These are phyloP conservation scores for Lampris megalopsis DNA, from an alignment of 2,113 vertebrate species.

Conservation along the genomic window DNA sequence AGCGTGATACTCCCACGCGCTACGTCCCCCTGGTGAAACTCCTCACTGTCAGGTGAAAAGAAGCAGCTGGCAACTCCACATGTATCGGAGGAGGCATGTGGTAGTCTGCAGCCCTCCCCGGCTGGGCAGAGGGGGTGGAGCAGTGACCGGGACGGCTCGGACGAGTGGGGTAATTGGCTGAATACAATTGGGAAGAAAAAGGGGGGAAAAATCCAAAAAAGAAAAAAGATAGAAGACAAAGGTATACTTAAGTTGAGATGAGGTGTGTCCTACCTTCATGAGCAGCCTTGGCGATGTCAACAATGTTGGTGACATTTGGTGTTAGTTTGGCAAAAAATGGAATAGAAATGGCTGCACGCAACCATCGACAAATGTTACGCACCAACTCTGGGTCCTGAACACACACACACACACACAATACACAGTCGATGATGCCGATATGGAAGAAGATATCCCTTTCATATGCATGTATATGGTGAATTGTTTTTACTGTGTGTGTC, in stretches of 20 bases:
- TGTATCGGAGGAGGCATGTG: no score
- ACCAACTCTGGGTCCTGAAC: slow-evolving; percentile 91
- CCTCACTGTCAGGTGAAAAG: no score
- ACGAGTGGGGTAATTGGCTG: not conserved
- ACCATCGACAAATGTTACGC: slow-evolving; percentile 95
- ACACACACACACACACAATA: slow-evolving; percentile 54
- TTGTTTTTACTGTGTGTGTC: slow-evolving; percentile 31
- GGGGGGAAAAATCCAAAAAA: not conserved
- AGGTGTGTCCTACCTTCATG: slow-evolving; percentile 85
- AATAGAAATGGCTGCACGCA: slow-evolving; percentile 89
- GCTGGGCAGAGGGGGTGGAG: no score
- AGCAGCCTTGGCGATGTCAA: slow-evolving; percentile 90
- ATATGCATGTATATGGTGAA: no score
- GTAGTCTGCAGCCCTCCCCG: no score
- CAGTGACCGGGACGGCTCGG: no score
- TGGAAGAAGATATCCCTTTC: no score
- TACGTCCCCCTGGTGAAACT: no score
- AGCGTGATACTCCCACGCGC: no score
- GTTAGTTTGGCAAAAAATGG: slow-evolving; percentile 98
- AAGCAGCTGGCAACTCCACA: no score
- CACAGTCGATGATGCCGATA: no score
- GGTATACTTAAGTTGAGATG: not conserved
- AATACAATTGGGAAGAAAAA: not conserved
- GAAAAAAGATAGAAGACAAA: not conserved
- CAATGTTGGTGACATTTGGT: slow-evolving; percentile 93